A percentile compares a stretch with the other conserved stretches of the same genome.
phyloP scores from a whole-genome alignment of 1,140 invertebrate genomes.

The Drosophila serrata region DNA sequence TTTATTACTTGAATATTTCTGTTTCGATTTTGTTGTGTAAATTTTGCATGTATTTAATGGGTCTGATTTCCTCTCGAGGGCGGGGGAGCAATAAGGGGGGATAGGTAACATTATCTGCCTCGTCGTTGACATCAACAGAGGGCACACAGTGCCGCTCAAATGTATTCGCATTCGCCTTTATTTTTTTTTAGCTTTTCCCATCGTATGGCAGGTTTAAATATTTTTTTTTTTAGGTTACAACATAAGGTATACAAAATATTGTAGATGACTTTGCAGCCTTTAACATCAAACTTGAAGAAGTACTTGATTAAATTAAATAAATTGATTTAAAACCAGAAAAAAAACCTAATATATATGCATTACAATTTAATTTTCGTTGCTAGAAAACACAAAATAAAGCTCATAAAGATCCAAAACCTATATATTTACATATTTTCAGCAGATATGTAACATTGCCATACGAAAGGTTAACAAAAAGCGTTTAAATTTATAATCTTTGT shows the following conservation, averaged over 20 bases:
- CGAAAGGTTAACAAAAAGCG: conserved; percentile 7
- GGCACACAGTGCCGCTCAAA: conserved; percentile 72
- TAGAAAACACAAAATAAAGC: neutral
- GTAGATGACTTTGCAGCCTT: neutral
- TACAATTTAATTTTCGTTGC: neutral
- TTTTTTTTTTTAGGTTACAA: too few species aligned
- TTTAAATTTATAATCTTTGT: neutral
- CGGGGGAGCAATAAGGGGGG: conserved; percentile 1
- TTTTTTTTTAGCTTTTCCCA: conserved; percentile 15
- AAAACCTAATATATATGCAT: neutral
- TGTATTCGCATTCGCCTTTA: conserved; percentile 28
- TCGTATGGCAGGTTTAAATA: neutral
- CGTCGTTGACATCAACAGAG: conserved; percentile 54
- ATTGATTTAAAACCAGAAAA: neutral
- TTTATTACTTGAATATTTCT: conserved; percentile 49
- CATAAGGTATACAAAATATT: neutral
- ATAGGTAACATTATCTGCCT: conserved; percentile 66
- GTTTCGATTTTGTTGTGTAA: conserved; percentile 28
- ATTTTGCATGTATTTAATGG: conserved; percentile 52
- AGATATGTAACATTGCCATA: conserved; percentile 9
- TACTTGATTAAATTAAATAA: neutral
- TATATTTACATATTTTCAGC: neutral
- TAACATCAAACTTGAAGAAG: neutral
- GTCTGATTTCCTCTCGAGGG: conserved; percentile 30
- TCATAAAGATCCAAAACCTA: neutral